Base-by-base conservation (phyloP, 2,888 invertebrate genomes). In the Rutpela maculata region DNA sequence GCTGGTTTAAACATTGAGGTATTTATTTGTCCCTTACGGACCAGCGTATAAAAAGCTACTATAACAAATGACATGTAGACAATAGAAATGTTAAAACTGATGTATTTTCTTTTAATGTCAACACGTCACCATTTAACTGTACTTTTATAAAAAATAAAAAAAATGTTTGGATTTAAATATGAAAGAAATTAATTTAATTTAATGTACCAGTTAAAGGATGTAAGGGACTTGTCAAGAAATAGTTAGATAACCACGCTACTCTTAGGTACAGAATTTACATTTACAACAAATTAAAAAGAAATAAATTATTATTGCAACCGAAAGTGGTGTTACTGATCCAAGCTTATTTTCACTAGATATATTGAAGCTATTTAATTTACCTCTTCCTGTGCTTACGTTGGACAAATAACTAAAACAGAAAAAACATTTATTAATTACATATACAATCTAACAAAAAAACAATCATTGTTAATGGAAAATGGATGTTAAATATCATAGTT, bases 391-490 rank as follows among this genome's bases (percentile, higher is more conserved):
- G 81, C 78, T 87, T 94, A 95, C 91, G 95, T 95, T 86, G 96
- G 96, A 91, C 95, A 95, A 85, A 96, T 91, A 82, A 96, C 95
- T 92, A 89, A 80, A 91, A 79, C 84, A 81, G 85, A 85, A 74
- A 74, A 68, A 43, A 11, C 63, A 35, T 26, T 62, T 69, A 35
- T 35, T 35, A 35, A 35, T 35, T 35, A 35, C 50, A 22, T 15
- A 4, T 18, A 6, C 9, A 57, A 18, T 22, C 12, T 2, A 69
- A 56, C 5, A 22, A 26, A 22, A 22, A 35, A 35, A 35, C 26
- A 4, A 26, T 26, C 26, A 4, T 26, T 26, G 26, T 26, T n/a
- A 26, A 4, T 26, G 3, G 26, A 26, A 4, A 4, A 26, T 6
- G 6, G 26, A 26, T 26, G 6, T 26, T 26, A 26, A 26, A 26